Evolutionary conservation across 1,140 invertebrate genomes (phyloP), one percentile per base, ranked within the genome.

Genomic region (Drosophila nikananu): DNA sequence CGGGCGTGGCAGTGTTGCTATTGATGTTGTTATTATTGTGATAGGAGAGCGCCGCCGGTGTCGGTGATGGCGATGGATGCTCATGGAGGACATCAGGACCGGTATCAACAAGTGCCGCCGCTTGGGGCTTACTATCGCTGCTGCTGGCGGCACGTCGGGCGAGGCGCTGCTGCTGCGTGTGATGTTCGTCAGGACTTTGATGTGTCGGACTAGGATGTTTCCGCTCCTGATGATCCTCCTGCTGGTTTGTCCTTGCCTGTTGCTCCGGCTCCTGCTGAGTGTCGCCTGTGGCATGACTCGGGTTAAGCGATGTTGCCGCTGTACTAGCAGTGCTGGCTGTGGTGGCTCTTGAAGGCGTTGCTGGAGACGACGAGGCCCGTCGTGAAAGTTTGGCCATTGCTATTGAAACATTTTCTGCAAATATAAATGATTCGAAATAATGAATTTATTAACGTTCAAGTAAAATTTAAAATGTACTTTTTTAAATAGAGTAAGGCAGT

Each of bases 351-450:
- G 86, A 76, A 44, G 91, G 74, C 76, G 91, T 91, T 77, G 91
- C 72, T 86, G 90, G 86, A 77, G 92, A 91, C 86, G 91, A 92
- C 86, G 87, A 78, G 52, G 79, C 79, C 77, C 92, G 92, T 93
- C 92, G 92, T 87, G 92, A 91, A 87, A 92, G 87, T 92, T 86
- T 93, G 79, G 92, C 92, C 92, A 93, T 93, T 86, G 92, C 92
- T 93, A 93, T 81, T 89, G 77, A 81, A 80, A 92, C 92, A 93
- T 93, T 81, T 91, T 92, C 91, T 93, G 82, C 10, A 92, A 92
- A 2, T 10, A 15, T 2, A 25, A 10, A 17, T 35, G 0, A 37
- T 49, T 1, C n/a, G 15, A 44, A 44, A 30, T 27, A 25, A 68
- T 32, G 35, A 3, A 27, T 12, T 37, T 19, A 44, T 21, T 25